These are phyloP conservation scores for Polypedilum pembai DNA, from an alignment of 1,140 invertebrate species.

Conservation along the genomic window DNA sequence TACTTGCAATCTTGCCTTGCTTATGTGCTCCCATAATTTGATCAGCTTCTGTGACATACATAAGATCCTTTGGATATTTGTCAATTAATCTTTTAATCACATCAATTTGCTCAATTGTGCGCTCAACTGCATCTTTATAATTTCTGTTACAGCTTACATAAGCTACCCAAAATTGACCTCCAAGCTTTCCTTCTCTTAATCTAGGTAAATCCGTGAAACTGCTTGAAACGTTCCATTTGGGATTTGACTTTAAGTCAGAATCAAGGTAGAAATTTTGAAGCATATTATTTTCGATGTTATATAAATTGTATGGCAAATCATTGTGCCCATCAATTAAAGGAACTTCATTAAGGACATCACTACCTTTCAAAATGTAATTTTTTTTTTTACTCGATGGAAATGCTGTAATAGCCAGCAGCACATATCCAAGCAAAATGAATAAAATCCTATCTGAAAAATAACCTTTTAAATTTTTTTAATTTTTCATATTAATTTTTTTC, in stretches of 20 bases:
- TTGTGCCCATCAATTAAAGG: constrained; percentile 65
- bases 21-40: constrained; percentile 70
- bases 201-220: constrained; percentile 86
- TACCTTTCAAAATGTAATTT: background rate
- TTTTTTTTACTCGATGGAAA: background rate
- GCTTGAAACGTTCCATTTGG: constrained; percentile 69
- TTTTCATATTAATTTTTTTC: too few species aligned
- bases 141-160: constrained; percentile 77
- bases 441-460: too few species aligned
- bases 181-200: constrained; percentile 68
- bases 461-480: too few species aligned
- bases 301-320: constrained; percentile 78
- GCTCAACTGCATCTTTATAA: constrained; percentile 74
- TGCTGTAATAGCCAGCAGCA: background rate
- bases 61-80: constrained; percentile 60
- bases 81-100: constrained; percentile 78
- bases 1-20: constrained; percentile 66
- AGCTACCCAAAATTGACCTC: constrained; percentile 65
- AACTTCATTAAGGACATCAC: background rate
- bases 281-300: constrained; percentile 74
- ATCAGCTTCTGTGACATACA: constrained; percentile 59
- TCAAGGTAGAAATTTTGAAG: constrained; percentile 71
- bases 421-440: too few species aligned
- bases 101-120: constrained; percentile 82
- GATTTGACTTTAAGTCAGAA: constrained; percentile 60